Evolutionary conservation across 1,140 invertebrate species (phyloP).

Genomic region (Schlechtendalia chinensis): DNA sequence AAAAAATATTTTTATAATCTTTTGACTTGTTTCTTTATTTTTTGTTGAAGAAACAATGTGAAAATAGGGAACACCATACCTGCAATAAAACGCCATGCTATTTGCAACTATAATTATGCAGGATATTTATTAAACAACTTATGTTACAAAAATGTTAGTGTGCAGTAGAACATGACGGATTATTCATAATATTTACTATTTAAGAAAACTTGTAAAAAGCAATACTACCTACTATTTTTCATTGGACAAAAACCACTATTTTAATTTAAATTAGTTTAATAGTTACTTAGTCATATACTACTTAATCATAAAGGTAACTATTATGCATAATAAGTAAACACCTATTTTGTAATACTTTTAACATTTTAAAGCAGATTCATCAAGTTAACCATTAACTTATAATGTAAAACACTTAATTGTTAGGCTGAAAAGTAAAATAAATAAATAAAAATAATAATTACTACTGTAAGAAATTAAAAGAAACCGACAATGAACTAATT

Average conservation of each 20-base stretch:
- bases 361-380: not conserved
- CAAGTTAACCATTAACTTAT: not conserved
- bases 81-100: not conserved
- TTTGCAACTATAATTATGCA: not conserved
- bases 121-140: no score
- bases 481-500: not conserved
- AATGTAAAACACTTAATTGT: not conserved
- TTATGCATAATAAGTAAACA: not conserved
- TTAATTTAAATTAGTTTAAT: not conserved
- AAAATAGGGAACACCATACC: not conserved
- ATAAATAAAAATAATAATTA: no score
- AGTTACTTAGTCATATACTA: not conserved
- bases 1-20: no score
- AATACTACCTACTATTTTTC: not conserved
- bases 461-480: not conserved
- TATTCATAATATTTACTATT: not conserved
- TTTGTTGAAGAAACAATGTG: not conserved
- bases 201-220: not conserved
- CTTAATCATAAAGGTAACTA: slow-evolving; percentile 31
- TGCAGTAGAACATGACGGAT: not conserved
- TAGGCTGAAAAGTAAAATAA: no score
- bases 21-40: no score
- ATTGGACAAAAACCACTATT: not conserved
- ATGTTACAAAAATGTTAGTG: not conserved
- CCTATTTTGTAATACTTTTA: not conserved